Evolutionary conservation across 2,113 vertebrate genomes (phyloP).

Genomic region (Pavo muticus): DNA sequence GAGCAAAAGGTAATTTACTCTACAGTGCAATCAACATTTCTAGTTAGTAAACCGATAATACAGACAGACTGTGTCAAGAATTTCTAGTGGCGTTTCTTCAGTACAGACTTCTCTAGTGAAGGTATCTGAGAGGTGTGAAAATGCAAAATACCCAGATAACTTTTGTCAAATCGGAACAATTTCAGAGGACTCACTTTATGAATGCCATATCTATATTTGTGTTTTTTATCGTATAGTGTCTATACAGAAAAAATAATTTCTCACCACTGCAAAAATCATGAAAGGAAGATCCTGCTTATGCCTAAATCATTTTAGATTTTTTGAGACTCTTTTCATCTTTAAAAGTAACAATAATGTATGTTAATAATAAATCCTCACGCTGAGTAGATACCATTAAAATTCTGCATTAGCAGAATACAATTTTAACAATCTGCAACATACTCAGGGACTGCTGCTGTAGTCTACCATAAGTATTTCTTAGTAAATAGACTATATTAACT

Average conservation of each 20-base stretch:
- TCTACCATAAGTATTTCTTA: neutral
- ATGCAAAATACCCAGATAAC: neutral
- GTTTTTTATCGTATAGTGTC: neutral
- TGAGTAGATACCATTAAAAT: neutral
- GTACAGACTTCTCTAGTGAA: neutral
- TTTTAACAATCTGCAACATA: neutral
- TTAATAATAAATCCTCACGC: neutral
- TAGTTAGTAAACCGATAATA: neutral
- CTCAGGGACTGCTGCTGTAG: neutral
- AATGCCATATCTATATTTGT: neutral
- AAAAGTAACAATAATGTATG: neutral
- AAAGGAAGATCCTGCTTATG: neutral
- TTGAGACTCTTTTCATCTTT: neutral
- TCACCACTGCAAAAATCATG: neutral
- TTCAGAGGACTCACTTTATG: rapidly evolving
- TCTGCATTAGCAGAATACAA: neutral
- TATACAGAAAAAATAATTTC: neutral
- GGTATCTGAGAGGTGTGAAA: neutral
- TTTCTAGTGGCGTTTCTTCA: neutral
- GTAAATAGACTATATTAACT: neutral
- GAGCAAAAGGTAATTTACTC: neutral
- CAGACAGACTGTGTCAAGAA: neutral
- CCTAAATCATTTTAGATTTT: neutral
- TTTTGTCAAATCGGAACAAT: neutral
- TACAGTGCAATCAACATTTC: neutral